These are phyloP conservation scores for Rhegmatorhina hoffmannsi DNA, from an alignment of 2,113 vertebrate genomes.

Conservation along the genomic window DNA sequence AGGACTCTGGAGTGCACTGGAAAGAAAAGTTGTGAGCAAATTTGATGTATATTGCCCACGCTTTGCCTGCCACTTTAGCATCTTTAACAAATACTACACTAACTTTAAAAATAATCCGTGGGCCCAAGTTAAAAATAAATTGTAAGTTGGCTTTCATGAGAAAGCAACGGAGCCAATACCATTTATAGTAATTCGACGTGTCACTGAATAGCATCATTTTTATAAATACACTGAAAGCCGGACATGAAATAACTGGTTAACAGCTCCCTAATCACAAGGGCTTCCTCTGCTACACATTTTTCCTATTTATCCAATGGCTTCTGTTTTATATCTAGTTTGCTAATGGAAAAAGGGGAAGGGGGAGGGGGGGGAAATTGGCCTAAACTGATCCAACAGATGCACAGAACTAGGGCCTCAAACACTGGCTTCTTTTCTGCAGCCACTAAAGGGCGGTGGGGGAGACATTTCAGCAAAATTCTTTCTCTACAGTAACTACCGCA, in stretches of 20 bases:
- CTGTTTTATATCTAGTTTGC: constrained; percentile 74
- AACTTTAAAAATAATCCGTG: constrained; percentile 39
- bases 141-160: constrained; percentile 41
- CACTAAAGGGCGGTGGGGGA: constrained; percentile 54
- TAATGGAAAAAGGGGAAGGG: constrained; percentile 58
- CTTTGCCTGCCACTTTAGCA: neutral
- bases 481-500: constrained; percentile 53
- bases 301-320: constrained; percentile 71
- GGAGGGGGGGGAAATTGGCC: constrained; percentile 19
- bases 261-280: constrained; percentile 70
- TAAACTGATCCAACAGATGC: constrained; percentile 70
- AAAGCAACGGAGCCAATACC: constrained; percentile 38
- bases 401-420: constrained; percentile 60
- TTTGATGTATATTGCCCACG: neutral
- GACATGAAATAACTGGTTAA: constrained; percentile 74
- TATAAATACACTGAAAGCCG: constrained; percentile 68
- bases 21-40: neutral
- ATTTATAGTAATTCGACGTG: constrained; percentile 64
- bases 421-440: constrained; percentile 64
- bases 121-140: constrained; percentile 46
- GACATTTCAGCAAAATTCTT: constrained; percentile 61
- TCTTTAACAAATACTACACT: constrained; percentile 17
- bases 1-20: neutral
- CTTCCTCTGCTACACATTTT: constrained; percentile 74
- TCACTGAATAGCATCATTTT: constrained; percentile 70